These are phyloP conservation scores for Dasyprocta punctata DNA, from an alignment of 2,113 vertebrate genomes.

Conservation along the genomic window DNA sequence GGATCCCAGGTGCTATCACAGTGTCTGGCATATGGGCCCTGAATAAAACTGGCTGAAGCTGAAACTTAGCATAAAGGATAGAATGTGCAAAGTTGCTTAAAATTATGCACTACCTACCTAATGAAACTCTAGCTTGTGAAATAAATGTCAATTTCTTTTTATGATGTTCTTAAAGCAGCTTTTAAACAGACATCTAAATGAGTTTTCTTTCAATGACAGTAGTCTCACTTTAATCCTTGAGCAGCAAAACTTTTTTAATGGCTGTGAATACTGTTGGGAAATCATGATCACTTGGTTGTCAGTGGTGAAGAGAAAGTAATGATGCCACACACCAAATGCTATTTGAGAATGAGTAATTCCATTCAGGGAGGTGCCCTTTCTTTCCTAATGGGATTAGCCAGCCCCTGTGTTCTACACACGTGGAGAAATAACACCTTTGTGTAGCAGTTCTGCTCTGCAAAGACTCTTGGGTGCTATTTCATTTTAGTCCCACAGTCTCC, in stretches of 20 bases:
- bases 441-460: slow-evolving; percentile 9
- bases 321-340: background rate
- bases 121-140: slow-evolving; percentile 1
- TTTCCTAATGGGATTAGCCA: slow-evolving; percentile 56
- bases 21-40: background rate
- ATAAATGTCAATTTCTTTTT: slow-evolving; percentile 25
- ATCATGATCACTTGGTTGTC: slow-evolving; percentile 23
- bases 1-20: background rate
- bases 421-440: slow-evolving; percentile 32
- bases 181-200: slow-evolving; percentile 31
- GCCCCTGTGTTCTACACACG: slow-evolving; percentile 1
- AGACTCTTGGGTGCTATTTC: slow-evolving; percentile 21
- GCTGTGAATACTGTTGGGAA: slow-evolving; percentile 38
- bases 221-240: slow-evolving; percentile 43
- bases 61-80: slow-evolving; percentile 1
- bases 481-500: background rate
- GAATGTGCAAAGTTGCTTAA: background rate
- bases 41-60: background rate
- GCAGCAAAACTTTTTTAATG: slow-evolving; percentile 18
- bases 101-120: background rate
- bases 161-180: slow-evolving; percentile 24
- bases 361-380: background rate
- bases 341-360: slow-evolving; percentile 45
- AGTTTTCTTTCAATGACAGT: background rate
- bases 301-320: background rate